Evolutionary conservation across 2,888 invertebrate genomes (phyloP), one percentile per base, ranked within the genome.

Genomic region (Alitta virens): DNA sequence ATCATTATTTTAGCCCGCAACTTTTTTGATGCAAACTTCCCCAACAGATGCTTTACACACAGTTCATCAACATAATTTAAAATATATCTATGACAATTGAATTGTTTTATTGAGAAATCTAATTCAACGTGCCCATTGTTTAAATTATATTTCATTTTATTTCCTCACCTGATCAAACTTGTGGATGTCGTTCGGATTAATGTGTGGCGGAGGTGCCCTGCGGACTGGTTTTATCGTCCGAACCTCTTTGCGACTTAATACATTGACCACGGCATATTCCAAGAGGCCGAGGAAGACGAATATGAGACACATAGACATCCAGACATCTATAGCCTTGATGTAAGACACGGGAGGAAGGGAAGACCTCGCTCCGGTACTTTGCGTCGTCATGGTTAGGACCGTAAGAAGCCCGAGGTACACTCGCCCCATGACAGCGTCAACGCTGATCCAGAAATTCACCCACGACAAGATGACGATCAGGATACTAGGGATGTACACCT

Each of bases 371-470:
- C 93, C 93, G 0, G 93, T 92, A 81, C 93, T 93, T 85, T 94
- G 94, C 23, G 93, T 94, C 16, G 93, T 93, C 73, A 75, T 75
- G 14, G 74, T 90, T 24, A 75, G 82, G 52, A 93, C 84, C 56
- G 93, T 94, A 40, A 94, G 86, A 56, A 94, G 92, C 53, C 93
- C 93, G 14, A 59, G 50, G 51, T 50, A 51, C 23, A 59, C 59
- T 24, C 59, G 33, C n/a, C 93, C 93, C 0, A 93, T 93, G 71
- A 92, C 92, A 5, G 94, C 93, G 82, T 93, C 93, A 21, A 74
- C 66, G 58, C 68, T 93, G 74, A 94, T 93, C 94, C 94, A 94
- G 84, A 94, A 94, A 0, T 94, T 93, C 71, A 94, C 93, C 94
- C 94, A 94, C 88, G 92, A 93, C 91, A 94, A 92, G 63, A 94